A percentile compares a stretch with the other conserved stretches of the same genome.
These are phyloP conservation scores for Lysandra bellargus DNA, from an alignment of 2,888 invertebrate genomes.

Conservation along the genomic window DNA sequence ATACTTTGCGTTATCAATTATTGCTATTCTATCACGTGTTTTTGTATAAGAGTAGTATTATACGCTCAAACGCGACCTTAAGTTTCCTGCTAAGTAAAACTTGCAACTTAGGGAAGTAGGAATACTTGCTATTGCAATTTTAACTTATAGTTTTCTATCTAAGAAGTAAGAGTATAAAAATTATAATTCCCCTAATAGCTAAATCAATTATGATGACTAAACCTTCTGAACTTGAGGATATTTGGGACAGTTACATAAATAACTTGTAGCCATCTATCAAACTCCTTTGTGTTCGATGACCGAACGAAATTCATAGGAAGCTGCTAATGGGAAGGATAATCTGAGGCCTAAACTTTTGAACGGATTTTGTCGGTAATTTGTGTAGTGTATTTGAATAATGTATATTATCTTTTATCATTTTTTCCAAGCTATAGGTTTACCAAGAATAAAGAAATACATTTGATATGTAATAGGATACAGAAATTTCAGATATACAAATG, in stretches of 20 bases:
- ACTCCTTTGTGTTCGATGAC: constrained; percentile 18
- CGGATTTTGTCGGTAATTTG: not conserved
- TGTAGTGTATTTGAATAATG: not conserved
- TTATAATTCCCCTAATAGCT: not conserved
- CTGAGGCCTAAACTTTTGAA: not conserved
- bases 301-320: not conserved
- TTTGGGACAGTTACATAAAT: constrained; percentile 8
- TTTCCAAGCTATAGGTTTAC: not conserved
- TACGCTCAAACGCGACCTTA: too few relatives aligned
- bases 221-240: not conserved
- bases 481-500: too few relatives aligned
- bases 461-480: too few relatives aligned
- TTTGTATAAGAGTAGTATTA: too few relatives aligned
- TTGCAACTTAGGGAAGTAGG: too few relatives aligned
- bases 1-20: too few relatives aligned
- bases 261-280: constrained; percentile 6
- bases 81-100: too few relatives aligned
- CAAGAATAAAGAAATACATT: too few relatives aligned
- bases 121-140: too few relatives aligned
- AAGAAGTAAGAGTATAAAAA: too few relatives aligned
- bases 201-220: not conserved
- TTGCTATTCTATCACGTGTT: too few relatives aligned
- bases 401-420: not conserved
- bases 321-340: not conserved
- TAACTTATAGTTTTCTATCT: too few relatives aligned